These are phyloP conservation scores for Loris lydekkerianus DNA, from an alignment of 2,797 vertebrate species.

Conservation along the genomic window DNA sequence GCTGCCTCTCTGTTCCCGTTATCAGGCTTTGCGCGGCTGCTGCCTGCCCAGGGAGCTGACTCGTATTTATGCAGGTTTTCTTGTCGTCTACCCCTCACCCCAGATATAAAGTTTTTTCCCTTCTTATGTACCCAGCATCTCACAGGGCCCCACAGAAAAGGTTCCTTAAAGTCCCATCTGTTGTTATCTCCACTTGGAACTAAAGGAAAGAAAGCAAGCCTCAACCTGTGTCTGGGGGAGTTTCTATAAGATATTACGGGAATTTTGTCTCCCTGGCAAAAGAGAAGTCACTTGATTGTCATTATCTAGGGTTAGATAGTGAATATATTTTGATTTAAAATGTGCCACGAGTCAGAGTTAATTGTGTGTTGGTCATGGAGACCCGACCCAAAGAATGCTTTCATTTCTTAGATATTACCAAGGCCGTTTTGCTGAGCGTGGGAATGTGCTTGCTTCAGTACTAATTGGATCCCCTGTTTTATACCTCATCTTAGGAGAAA, in stretches of 20 bases:
- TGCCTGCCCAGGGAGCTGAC: not conserved
- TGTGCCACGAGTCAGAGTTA: not conserved
- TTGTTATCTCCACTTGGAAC: not conserved
- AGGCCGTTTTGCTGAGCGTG: not conserved
- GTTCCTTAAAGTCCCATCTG: not conserved
- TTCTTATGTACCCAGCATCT: not conserved
- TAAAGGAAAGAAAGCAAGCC: not conserved
- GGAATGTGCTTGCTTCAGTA: not conserved
- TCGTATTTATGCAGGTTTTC: not conserved
- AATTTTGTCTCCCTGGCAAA: constrained; percentile 48
- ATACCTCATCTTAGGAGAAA: not conserved
- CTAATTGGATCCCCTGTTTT: not conserved
- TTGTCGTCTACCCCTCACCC: not conserved
- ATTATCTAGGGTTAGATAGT: not conserved
- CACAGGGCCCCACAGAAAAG: not conserved
- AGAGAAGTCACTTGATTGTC: not conserved
- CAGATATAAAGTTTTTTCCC: not conserved
- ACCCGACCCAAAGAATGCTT: not conserved
- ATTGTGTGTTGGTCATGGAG: constrained; percentile 1
- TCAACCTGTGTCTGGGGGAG: not conserved
- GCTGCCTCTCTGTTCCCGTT: too few relatives aligned
- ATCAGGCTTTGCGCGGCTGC: not conserved
- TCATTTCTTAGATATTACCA: not conserved
- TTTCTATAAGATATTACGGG: not conserved
- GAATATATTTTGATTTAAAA: constrained; percentile 38